Percentiles rank a stretch among this genome's conserved stretches.
Conservation (phyloP, 2,888 invertebrate genomes). For the Sepiola atlantica region DNA sequence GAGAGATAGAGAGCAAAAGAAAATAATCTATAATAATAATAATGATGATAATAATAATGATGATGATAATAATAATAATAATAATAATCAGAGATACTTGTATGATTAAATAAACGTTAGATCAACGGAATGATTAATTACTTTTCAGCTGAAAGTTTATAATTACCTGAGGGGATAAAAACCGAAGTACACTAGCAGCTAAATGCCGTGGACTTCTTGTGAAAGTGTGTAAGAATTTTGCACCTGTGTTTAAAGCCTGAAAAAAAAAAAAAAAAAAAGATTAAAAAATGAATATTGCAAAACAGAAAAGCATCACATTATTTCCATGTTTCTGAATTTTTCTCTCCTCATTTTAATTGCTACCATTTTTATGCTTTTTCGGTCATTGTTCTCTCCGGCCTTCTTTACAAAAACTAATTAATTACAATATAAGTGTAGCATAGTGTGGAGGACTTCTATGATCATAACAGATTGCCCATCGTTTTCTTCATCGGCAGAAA, state of each 20-base stretch:
- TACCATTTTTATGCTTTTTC: too few species aligned
- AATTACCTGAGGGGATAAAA: constrained; percentile 88
- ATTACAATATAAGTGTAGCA: too few species aligned
- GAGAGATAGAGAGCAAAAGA: too few species aligned
- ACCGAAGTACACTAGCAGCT: constrained; percentile 88
- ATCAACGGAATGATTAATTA: background rate
- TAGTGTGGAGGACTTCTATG: too few species aligned
- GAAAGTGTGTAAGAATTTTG: constrained; percentile 83
- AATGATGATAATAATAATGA: too few species aligned
- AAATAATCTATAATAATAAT: background rate
- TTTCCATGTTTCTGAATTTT: background rate
- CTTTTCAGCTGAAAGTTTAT: background rate
- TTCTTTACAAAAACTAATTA: too few species aligned
- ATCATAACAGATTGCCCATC: too few species aligned
- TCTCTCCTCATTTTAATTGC: too few species aligned
- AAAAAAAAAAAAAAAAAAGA: constrained; percentile 49
- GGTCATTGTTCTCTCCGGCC: too few species aligned
- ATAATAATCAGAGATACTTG: background rate
- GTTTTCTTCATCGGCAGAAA: too few species aligned
- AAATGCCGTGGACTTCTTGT: constrained; percentile 87
- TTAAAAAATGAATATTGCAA: background rate
- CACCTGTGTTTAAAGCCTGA: constrained; percentile 80
- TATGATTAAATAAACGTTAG: background rate
- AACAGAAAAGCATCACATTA: background rate
- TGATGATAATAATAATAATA: too few species aligned